Percentiles rank a stretch among this genome's conserved stretches.
Evolutionary conservation across 2,113 vertebrate genomes (phyloP).

Genomic region (Acrocephalus arundinaceus): DNA sequence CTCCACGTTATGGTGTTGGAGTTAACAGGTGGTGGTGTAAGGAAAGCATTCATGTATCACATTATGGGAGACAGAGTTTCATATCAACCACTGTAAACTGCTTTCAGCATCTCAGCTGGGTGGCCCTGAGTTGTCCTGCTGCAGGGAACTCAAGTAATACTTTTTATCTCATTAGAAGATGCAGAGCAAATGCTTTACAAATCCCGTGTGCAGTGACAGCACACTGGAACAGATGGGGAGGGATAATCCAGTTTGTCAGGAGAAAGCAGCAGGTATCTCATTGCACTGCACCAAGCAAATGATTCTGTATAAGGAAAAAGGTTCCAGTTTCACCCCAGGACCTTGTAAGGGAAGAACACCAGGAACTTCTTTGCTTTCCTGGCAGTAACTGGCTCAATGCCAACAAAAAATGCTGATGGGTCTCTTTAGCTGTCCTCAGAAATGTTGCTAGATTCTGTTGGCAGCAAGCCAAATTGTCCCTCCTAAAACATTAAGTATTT

Average conservation of each 20-base stretch:
- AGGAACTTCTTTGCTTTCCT: background rate
- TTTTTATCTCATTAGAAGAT: background rate
- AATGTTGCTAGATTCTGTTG: background rate
- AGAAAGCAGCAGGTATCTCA: background rate
- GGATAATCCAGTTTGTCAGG: background rate
- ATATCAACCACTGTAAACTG: background rate
- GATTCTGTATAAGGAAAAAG: background rate
- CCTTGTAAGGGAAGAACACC: background rate
- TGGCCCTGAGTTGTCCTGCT: background rate
- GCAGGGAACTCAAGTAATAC: background rate
- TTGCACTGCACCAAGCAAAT: background rate
- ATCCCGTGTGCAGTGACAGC: accelerated
- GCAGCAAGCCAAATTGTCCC: background rate
- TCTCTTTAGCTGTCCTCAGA: background rate
- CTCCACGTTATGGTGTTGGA: background rate
- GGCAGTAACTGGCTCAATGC: background rate
- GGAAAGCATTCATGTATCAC: background rate
- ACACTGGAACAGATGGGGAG: background rate
- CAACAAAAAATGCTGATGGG: background rate
- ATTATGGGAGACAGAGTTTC: background rate
- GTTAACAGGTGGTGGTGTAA: background rate
- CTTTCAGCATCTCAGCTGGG: background rate
- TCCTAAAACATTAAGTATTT: background rate
- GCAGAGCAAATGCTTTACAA: background rate
- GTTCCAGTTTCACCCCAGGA: background rate